Base-by-base conservation (phyloP, 2,113 vertebrate species). In the Phoxinus phoxinus region DNA sequence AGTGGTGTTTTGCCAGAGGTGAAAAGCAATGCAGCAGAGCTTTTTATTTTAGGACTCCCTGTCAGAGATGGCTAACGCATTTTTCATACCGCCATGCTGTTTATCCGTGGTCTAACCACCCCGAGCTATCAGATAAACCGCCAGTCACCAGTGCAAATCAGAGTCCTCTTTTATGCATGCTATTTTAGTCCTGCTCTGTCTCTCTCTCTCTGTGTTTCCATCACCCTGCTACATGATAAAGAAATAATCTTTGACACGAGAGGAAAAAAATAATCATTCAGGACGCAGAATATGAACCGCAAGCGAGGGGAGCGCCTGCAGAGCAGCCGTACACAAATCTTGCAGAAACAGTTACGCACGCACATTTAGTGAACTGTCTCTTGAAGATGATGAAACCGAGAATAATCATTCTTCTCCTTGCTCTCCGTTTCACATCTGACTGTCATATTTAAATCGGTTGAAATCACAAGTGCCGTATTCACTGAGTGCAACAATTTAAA, bases 121-220 rank as follows among this genome's bases (percentile, higher is more conserved):
- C 8, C 89, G 84, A 89, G 90, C 92, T 92, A 94, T 94, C 93
- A 92, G 93, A 94, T 93, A 89, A 87, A 90, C 90, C 91, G 92
- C 91, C 92, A 93, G 90, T 94, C 93, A 94, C 86, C 88, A 73
- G 88, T 0, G 65, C 88, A 90, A 91, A 93, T 94, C 92, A 93
- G 91, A 94, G 93, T 92, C 89, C 84, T 88, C 83, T 88, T 90
- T 85, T 63, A 88, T 90, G 91, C 92, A 92, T 85, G 91, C 90
- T 92, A 89, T 93, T 93, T 71, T n/a, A 73, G n/a, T 30, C 69
- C 27, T 53, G 86, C 87, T 84, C 89, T 84, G 88, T 51, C 35
- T 37, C 30, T 48, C 71, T 48, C 35, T 27, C 35, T 41, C 35
- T 71, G 19, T 56, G 53, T 71, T 71, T 71, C 35, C 53, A 65